Conservation (phyloP, 1,140 invertebrate species). For the Drosophila sulfurigaster region DNA sequence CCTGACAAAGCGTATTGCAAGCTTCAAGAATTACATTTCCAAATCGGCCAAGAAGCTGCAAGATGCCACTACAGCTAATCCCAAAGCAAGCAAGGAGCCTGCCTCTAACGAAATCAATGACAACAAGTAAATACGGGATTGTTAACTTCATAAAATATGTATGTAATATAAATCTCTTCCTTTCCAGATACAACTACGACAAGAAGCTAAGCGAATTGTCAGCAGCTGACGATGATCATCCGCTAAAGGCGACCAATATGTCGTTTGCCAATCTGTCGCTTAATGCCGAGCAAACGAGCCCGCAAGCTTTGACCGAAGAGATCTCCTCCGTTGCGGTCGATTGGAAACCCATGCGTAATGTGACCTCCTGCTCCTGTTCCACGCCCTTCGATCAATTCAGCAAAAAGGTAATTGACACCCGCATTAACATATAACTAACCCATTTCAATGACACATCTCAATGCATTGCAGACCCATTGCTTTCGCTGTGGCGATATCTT, state of each 20-base stretch:
- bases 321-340: slow-evolving; percentile 94
- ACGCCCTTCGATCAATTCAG: slow-evolving; percentile 96
- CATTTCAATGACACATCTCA: slow-evolving; percentile 17
- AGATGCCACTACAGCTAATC: slow-evolving; percentile 71
- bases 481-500: slow-evolving; percentile 98
- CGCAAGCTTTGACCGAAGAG: slow-evolving; percentile 88
- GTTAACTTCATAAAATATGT: no score
- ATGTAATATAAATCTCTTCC: not conserved
- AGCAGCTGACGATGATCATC: slow-evolving; percentile 88
- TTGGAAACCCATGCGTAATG: slow-evolving; percentile 95
- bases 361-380: slow-evolving; percentile 95
- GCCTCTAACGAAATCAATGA: slow-evolving; percentile 84
- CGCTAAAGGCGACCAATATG: slow-evolving; percentile 86
- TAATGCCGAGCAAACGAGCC: slow-evolving; percentile 66
- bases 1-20: slow-evolving; percentile 89
- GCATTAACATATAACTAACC: not conserved
- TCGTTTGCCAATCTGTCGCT: slow-evolving; percentile 85
- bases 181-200: slow-evolving; percentile 86
- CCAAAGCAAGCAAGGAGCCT: slow-evolving; percentile 72
- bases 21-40: slow-evolving; percentile 88
- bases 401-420: slow-evolving; percentile 90
- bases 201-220: slow-evolving; percentile 86
- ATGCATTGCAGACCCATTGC: slow-evolving; percentile 93
- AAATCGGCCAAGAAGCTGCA: slow-evolving; percentile 84
- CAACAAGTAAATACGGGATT: slow-evolving; percentile 63